A percentile compares a stretch with the other conserved stretches of the same genome.
phyloP scores from a whole-genome alignment of 2,797 vertebrate species.

The Anabas testudineus region DNA sequence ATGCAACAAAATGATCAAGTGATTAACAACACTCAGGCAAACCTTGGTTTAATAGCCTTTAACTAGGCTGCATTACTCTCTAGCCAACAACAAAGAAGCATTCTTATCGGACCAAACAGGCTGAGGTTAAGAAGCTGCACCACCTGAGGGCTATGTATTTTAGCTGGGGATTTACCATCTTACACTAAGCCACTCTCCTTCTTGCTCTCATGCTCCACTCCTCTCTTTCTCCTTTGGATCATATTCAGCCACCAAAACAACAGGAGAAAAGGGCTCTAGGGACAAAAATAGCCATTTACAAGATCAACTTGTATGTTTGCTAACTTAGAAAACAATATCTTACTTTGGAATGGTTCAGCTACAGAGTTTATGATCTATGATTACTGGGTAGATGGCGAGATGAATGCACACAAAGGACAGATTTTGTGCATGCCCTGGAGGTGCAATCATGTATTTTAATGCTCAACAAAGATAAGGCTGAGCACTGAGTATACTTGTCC shows the following conservation, averaged over 20 bases:
- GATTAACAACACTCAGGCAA: constrained; percentile 66
- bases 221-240: constrained; percentile 47
- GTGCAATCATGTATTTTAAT: constrained; percentile 82
- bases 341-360: constrained; percentile 50
- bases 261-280: constrained; percentile 47
- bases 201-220: constrained; percentile 50
- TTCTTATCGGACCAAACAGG: constrained; percentile 79
- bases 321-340: constrained; percentile 64
- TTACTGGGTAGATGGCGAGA: constrained; percentile 51
- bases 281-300: constrained; percentile 51
- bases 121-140: constrained; percentile 77
- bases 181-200: constrained; percentile 75
- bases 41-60: constrained; percentile 73
- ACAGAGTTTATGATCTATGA: constrained; percentile 63
- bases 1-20: constrained; percentile 63
- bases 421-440: constrained; percentile 70
- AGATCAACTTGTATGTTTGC: constrained; percentile 59
- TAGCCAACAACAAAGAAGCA: constrained; percentile 74
- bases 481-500: constrained; percentile 69
- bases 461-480: constrained; percentile 78
- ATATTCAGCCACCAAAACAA: constrained; percentile 60
- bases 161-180: constrained; percentile 76
- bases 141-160: constrained; percentile 78
- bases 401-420: constrained; percentile 73
- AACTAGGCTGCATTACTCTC: constrained; percentile 71